These are phyloP conservation scores for Brachyrhaphis roseni DNA, from an alignment of 2,797 vertebrate genomes.

Conservation along the genomic window DNA sequence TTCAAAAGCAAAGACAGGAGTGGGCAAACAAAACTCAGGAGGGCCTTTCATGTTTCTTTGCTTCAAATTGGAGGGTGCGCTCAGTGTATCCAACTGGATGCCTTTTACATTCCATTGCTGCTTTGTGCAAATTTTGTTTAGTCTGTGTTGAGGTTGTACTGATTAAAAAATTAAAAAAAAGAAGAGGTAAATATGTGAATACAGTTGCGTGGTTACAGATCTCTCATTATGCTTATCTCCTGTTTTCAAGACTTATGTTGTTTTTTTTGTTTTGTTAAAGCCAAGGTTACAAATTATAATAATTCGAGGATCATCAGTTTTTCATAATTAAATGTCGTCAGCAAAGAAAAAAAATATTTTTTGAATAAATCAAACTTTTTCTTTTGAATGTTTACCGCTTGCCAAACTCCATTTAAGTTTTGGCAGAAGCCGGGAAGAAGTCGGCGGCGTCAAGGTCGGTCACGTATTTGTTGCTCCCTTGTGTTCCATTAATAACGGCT, in stretches of 20 bases:
- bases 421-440: conserved; percentile 6
- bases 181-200: conserved; percentile 5
- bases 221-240: background rate
- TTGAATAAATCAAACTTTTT: background rate
- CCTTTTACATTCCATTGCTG: background rate
- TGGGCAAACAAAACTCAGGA: background rate
- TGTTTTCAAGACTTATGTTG: background rate
- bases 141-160: background rate
- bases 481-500: conserved; percentile 58
- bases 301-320: background rate
- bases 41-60: background rate
- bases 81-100: conserved; percentile 2
- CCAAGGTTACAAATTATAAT: too few relatives aligned
- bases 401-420: conserved; percentile 16
- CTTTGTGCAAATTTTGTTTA: background rate
- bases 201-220: background rate
- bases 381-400: conserved; percentile 21
- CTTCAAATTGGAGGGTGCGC: conserved; percentile 3
- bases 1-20: background rate
- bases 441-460: conserved; percentile 55
- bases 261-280: background rate
- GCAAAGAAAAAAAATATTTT: background rate
- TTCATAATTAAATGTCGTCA: background rate
- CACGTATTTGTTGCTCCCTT: conserved; percentile 58
- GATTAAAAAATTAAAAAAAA: background rate